A percentile compares a stretch with the other conserved stretches of the same genome.
Conservation (phyloP, 1,140 invertebrate species). For the Papilio glaucus region DNA sequence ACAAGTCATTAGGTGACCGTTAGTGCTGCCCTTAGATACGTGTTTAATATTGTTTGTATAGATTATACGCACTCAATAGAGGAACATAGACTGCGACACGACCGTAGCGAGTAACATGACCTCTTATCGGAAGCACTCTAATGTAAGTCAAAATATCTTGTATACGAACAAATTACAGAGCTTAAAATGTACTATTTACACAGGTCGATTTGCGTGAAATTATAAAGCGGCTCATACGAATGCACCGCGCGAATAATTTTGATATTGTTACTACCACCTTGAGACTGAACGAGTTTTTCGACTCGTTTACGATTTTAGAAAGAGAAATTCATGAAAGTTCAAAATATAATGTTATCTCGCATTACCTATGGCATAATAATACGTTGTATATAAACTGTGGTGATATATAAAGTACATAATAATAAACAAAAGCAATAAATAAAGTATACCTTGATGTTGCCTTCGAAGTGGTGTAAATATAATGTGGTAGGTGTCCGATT, state of each 20-base stretch:
- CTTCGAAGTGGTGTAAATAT: conserved; percentile 76
- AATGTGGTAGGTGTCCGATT: conserved; percentile 53
- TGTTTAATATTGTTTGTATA: conserved; percentile 71
- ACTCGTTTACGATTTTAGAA: conserved; percentile 51
- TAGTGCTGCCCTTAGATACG: conserved; percentile 76
- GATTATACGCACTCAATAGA: conserved; percentile 76
- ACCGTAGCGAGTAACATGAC: conserved; percentile 66
- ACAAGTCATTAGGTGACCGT: conserved; percentile 76
- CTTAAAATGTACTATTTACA: conserved; percentile 75
- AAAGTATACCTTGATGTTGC: conserved; percentile 83
- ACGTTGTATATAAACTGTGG: conserved; percentile 78
- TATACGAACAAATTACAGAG: conserved; percentile 82
- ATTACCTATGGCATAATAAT: conserved; percentile 54
- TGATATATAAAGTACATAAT: conserved; percentile 81
- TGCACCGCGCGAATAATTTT: conserved; percentile 5
- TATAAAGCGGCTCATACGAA: conserved; percentile 30
- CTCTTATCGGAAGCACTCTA: conserved; percentile 61
- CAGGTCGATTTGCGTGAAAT: conserved; percentile 58
- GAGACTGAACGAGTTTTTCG: conserved; percentile 72
- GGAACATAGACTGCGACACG: conserved; percentile 70
- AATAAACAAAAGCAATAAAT: conserved; percentile 82
- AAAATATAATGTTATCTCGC: conserved; percentile 57
- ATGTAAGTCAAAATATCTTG: conserved; percentile 70
- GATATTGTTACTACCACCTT: conserved; percentile 52
- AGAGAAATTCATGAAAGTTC: conserved; percentile 58